Base-by-base conservation (phyloP, 2,797 vertebrate species). In the Malurus leucopterus region DNA sequence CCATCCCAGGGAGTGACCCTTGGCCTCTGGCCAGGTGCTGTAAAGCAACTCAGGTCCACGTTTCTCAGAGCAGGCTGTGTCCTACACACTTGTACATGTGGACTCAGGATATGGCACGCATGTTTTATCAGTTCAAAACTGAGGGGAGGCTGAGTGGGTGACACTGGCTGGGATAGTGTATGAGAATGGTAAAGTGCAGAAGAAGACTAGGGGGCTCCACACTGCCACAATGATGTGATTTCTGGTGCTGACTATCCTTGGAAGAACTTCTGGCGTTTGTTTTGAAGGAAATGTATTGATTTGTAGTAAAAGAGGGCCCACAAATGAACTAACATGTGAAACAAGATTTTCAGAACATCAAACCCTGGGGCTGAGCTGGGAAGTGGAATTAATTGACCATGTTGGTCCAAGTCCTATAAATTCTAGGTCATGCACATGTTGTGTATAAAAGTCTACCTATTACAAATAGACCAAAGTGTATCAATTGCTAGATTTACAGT, bases 81-180 rank as follows among this genome's bases (percentile, higher is more conserved):
- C 55, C 74, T 51, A 29, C 22, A 30, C 0, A 7, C 22, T 24
- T 2, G 0, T 29, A 20, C 49, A 15, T 2, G 2, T 34, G 34
- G 46, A 67, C 3, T 58, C 38, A 1, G 26, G 41, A 29, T 73
- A 34, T 1, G 11, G 13, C 2, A 2, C 7, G 13, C 3, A 1
- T 47, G 32, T 57, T 85, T 76, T 57, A 67, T 53, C 7, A 4
- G 15, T 63, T 90, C 54, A 61, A 4, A 82, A 54, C 54, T 34
- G 27, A 43, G 29, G 13, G 20, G 20, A 67, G 21, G 38, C 40
- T 78, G 67, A 54, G 29, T 13, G 24, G 8, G 38, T 2, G 10
- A 24, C 2, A 9, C 36, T 75, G 71, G 21, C 38, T 75, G 49
- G 51, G 43, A 20, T 5, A 49, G 26, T 4, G 0, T 62, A 40